Evolutionary conservation across 35 echinoderm and acorn worm species (phyloP), one percentile per base, ranked within the genome.

Genomic region (Ophiothrix spiculata): DNA sequence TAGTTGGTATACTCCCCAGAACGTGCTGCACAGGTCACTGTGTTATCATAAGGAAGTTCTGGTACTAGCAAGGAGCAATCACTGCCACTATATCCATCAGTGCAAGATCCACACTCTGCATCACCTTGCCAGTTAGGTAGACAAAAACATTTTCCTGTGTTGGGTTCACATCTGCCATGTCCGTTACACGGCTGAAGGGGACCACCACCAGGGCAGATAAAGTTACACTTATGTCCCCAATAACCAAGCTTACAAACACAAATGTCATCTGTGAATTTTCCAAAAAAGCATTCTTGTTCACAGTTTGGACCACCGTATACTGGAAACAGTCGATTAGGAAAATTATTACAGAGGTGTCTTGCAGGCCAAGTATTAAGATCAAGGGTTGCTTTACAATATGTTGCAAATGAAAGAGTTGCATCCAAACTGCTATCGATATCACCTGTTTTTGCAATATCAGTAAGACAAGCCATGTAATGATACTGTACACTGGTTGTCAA

Each of bases 191-290:
- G 94, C 10, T 84, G 35, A 32, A 34, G 28, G 25, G 91, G 82
- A 35, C 91, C 91, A 39, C 94, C 90, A 56, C 94, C 94, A 37
- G 84, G 82, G 60, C 94, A 97, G 78, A 83, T 82, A 36, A 75
- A 17, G 54, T 89, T 39, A 36, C 94, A 97, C 21, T 89, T 35
- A 0, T 32, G 29, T 77, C 94, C 94, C 87, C 90, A 97, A 79
- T 84, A 97, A 19, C 94, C 94, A 25, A 39, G 35, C 29, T 86
- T 36, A 81, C 94, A 97, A 19, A 78, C 38, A 33, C 94, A 97
- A 2, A 31, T 39, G 21, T 77, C 56, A 31, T 82, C 56, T n/a
- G 17, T 69, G 56, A 34, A 92, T 17, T 37, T 74, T 23, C 94
- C 94, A 78, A 89, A 97, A 46, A 88, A 42, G 60, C 94, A 97